A percentile compares a stretch with the other conserved stretches of the same genome.
Evolutionary conservation across 2,113 vertebrate genomes (phyloP).

Genomic region (Lophius piscatorius): DNA sequence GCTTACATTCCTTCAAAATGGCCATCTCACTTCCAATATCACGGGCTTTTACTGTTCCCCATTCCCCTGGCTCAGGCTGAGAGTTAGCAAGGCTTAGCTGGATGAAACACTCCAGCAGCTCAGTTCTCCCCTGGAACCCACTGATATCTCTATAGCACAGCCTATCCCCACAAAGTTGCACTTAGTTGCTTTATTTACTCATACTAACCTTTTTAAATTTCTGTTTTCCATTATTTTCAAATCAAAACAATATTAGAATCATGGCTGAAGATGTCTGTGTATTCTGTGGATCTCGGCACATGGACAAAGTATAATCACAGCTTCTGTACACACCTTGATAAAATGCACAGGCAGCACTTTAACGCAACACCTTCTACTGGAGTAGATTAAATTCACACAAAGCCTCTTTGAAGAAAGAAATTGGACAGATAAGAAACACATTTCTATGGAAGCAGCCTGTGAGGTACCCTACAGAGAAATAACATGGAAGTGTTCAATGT

Average conservation of each 20-base stretch:
- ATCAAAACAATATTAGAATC: conserved; percentile 26
- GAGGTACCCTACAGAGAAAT: conserved; percentile 34
- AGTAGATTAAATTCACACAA: conserved; percentile 85
- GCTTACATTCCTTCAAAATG: conserved; percentile 86
- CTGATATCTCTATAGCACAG: conserved; percentile 83
- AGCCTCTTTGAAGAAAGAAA: conserved; percentile 87
- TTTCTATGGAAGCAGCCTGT: conserved; percentile 66
- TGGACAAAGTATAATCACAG: conserved; percentile 36
- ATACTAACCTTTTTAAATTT: conserved; percentile 56
- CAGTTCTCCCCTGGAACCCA: conserved; percentile 73
- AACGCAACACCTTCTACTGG: conserved; percentile 74
- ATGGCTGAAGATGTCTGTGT: conserved; percentile 39
- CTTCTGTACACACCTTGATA: conserved; percentile 36
- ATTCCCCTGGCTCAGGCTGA: conserved; percentile 81
- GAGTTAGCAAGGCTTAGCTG: conserved; percentile 82
- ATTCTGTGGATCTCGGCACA: conserved; percentile 18
- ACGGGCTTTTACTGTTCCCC: conserved; percentile 82
- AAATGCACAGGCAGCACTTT: conserved; percentile 67
- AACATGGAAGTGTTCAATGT: conserved; percentile 29
- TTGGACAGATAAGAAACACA: conserved; percentile 88
- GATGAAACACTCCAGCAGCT: conserved; percentile 81
- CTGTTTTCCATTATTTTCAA: conserved; percentile 32
- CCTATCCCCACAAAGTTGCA: conserved; percentile 60
- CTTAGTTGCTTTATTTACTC: conserved; percentile 69
- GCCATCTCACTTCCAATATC: conserved; percentile 87